Evolutionary conservation across 2,797 vertebrate species (phyloP).

Genomic region (Hemitrygon akajei): DNA sequence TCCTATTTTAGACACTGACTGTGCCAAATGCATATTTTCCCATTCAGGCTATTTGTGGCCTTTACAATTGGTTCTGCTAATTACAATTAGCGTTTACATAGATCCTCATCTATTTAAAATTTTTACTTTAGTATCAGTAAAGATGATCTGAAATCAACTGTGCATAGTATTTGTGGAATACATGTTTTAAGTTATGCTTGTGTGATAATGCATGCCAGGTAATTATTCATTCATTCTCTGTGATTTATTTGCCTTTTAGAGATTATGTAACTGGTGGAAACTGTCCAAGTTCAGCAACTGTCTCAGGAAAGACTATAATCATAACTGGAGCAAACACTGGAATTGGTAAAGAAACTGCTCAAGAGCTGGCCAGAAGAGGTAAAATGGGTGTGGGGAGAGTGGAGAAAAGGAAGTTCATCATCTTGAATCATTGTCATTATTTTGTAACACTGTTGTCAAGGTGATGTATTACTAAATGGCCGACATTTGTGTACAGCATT

Average conservation of each 20-base stretch:
- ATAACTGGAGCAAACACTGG: conserved; percentile 77
- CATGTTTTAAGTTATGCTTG: background rate
- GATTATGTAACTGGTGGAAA: conserved; percentile 64
- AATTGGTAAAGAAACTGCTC: conserved; percentile 72
- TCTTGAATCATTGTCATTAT: background rate
- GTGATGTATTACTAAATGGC: background rate
- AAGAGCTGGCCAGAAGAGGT: conserved; percentile 74
- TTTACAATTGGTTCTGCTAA: background rate
- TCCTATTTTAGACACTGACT: background rate
- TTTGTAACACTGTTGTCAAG: background rate
- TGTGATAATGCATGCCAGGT: background rate
- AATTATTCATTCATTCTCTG: background rate
- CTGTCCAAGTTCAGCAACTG: conserved; percentile 68
- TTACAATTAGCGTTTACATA: background rate
- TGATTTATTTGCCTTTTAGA: conserved; percentile 48
- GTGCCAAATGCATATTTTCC: background rate
- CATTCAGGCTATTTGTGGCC: background rate
- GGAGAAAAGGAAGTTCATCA: background rate
- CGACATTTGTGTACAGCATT: background rate
- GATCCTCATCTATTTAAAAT: background rate
- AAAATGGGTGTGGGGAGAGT: background rate
- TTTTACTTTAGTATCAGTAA: background rate
- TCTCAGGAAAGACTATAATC: conserved; percentile 71
- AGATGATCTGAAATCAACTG: no score
- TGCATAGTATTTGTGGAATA: background rate